A percentile compares a stretch with the other conserved stretches of the same genome.
phyloP scores from a whole-genome alignment of 2,888 invertebrate genomes.

The Yponomeuta plumbellus region DNA sequence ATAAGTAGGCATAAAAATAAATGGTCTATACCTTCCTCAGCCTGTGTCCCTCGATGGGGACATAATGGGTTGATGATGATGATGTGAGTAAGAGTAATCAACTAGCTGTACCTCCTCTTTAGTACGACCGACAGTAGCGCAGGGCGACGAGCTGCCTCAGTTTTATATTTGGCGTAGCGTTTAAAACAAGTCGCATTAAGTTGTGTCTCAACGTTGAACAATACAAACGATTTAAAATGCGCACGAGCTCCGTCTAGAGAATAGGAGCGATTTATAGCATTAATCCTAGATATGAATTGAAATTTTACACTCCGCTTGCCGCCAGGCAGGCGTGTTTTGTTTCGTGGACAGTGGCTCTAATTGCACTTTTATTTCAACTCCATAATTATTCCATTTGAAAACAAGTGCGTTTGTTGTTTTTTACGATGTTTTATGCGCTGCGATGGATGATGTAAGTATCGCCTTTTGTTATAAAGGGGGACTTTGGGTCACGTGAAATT shows the following conservation, averaged over 20 bases:
- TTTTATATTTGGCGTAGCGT: constrained; percentile 58
- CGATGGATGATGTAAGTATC: not conserved
- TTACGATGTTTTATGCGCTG: not conserved
- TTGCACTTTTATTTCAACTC: constrained; percentile 39
- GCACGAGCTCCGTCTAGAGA: constrained; percentile 35
- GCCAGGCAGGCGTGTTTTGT: constrained; percentile 41
- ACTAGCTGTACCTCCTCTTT: constrained; percentile 8
- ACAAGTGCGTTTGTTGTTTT: not conserved
- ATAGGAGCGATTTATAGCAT: constrained; percentile 59
- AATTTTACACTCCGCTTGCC: constrained; percentile 51
- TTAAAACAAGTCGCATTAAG: constrained; percentile 58
- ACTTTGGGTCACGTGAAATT: too few relatives aligned
- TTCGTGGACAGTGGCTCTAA: constrained; percentile 45
- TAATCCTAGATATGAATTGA: constrained; percentile 59
- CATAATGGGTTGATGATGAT: too few relatives aligned
- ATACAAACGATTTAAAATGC: constrained; percentile 61
- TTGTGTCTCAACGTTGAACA: constrained; percentile 52
- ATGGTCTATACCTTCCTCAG: too few relatives aligned
- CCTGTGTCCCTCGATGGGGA: too few relatives aligned
- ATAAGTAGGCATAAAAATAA: too few relatives aligned
- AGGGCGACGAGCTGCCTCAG: constrained; percentile 29
- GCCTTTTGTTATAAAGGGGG: too few relatives aligned
- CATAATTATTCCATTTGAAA: not conserved
- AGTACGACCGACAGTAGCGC: constrained; percentile 2
- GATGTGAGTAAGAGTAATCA: not conserved